Conservation (phyloP, 2,888 invertebrate species). For the Caenorhabditis sp. region DNA sequence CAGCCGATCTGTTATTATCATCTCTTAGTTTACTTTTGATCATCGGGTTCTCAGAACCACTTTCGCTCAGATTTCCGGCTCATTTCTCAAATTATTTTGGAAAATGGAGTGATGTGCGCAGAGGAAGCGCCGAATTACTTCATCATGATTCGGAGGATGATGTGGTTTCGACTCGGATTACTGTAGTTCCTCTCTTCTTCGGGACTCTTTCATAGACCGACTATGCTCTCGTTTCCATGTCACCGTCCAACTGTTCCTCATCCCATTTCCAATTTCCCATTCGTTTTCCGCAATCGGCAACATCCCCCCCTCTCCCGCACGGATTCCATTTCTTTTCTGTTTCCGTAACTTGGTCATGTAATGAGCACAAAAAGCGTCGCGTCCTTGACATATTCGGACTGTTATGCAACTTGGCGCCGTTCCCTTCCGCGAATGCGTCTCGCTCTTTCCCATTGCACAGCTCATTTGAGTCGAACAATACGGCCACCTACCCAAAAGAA, state of each 20-base stretch:
- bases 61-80: conserved; percentile 10
- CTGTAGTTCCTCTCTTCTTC: too few relatives aligned
- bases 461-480: conserved; percentile 55
- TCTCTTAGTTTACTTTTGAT: not conserved
- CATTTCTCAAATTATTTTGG: not conserved
- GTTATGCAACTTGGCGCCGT: conserved; percentile 54
- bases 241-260: conserved; percentile 10
- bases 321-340: conserved; percentile 26
- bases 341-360: conserved; percentile 47
- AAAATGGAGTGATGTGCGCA: not conserved
- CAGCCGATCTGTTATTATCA: not conserved
- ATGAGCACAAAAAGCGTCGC: conserved; percentile 44
- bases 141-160: not conserved
- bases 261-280: conserved; percentile 31
- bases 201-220: too few relatives aligned
- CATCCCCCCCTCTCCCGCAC: conserved; percentile 18
- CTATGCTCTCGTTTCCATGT: too few relatives aligned
- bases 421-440: not conserved
- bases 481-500: conserved; percentile 43
- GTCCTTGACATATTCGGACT: conserved; percentile 50
- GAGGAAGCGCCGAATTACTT: not conserved
- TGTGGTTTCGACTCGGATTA: not conserved
- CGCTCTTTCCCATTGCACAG: conserved; percentile 19
- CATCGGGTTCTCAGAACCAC: not conserved
- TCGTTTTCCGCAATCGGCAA: conserved; percentile 37